phyloP scores from a whole-genome alignment of 2,113 vertebrate species.

The Erpornis zantholeuca region DNA sequence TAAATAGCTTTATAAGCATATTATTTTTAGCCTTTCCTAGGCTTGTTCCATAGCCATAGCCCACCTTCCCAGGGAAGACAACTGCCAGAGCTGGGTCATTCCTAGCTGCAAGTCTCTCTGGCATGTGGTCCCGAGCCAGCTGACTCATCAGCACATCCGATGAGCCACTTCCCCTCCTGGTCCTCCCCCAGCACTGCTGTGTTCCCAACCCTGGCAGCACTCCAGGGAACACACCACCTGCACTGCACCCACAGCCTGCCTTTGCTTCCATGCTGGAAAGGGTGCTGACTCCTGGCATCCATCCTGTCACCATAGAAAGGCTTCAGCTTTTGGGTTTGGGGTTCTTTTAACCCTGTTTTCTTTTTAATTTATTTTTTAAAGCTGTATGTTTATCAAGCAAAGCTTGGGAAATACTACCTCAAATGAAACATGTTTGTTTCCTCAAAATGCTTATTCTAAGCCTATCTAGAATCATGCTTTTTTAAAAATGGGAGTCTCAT shows the following conservation, averaged over 20 bases:
- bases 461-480: background rate
- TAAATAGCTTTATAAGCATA: background rate
- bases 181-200: background rate
- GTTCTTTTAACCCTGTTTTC: background rate
- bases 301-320: background rate
- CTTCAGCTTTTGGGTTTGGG: background rate
- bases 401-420: background rate
- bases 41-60: background rate
- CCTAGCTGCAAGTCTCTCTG: background rate
- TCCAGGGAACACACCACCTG: background rate
- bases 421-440: background rate
- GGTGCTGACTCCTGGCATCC: background rate
- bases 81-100: background rate
- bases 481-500: background rate
- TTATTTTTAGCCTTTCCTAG: background rate
- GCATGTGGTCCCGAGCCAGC: background rate
- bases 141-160: background rate
- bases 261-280: background rate
- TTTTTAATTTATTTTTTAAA: background rate
- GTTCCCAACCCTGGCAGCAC: background rate
- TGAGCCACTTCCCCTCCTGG: background rate
- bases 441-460: background rate
- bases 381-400: background rate
- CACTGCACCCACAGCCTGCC: background rate
- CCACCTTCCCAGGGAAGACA: background rate